Evolutionary conservation across 2,888 invertebrate genomes (phyloP).

Genomic region (Lepidochitona cinerea): DNA sequence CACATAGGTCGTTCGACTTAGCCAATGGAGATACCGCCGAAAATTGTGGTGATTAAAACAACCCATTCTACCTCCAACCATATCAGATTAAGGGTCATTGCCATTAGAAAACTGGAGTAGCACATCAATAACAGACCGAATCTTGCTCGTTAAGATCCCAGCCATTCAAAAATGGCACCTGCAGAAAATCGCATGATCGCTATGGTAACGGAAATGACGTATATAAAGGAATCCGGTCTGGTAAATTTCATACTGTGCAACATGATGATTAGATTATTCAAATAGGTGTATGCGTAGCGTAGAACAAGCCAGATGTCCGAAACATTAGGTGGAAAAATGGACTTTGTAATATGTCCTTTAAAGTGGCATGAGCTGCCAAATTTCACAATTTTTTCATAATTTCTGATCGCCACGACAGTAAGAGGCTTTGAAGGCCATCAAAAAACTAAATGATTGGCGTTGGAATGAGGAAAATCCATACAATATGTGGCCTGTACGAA

Average conservation of each 20-base stretch:
- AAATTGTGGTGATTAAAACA: not conserved
- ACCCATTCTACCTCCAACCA: not conserved
- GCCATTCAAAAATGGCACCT: not conserved
- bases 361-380: too few relatives aligned
- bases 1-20: too few relatives aligned
- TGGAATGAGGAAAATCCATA: too few relatives aligned
- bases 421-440: too few relatives aligned
- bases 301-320: not conserved
- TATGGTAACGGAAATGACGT: not conserved
- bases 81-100: not conserved
- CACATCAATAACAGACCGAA: not conserved
- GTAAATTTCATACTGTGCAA: not conserved
- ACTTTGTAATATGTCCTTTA: not conserved
- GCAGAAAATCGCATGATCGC: not conserved
- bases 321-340: conserved; percentile 1
- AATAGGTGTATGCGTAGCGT: not conserved
- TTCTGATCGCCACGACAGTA: too few relatives aligned
- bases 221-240: not conserved
- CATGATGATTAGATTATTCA: not conserved
- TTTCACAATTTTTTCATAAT: too few relatives aligned
- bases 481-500: too few relatives aligned
- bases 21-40: not conserved
- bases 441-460: too few relatives aligned
- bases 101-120: not conserved
- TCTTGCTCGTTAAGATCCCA: not conserved